Evolutionary conservation across 2,113 vertebrate species (phyloP).

Genomic region (Setophaga kirtlandii): DNA sequence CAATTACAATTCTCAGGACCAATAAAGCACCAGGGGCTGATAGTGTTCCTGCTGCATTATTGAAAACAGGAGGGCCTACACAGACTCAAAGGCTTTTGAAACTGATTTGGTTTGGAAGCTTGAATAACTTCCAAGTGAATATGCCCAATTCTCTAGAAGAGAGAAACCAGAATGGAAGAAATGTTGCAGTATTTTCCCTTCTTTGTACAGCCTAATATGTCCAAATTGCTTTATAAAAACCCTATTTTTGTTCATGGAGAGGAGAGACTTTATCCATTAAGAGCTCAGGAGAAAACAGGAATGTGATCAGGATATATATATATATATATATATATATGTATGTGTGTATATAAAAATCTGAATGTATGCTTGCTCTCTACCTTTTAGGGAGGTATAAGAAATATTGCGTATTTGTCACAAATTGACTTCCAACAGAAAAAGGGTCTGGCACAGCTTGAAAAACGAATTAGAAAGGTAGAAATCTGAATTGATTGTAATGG

Average conservation of each 20-base stretch:
- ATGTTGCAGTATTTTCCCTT: not conserved
- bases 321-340: too few relatives aligned
- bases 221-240: not conserved
- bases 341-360: not conserved
- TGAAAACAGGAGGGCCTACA: slow-evolving; percentile 51
- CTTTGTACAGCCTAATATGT: not conserved
- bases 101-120: slow-evolving; percentile 48
- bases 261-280: not conserved
- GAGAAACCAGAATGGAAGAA: slow-evolving; percentile 39
- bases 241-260: not conserved
- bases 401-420: not conserved
- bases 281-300: not conserved
- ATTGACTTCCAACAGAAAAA: not conserved
- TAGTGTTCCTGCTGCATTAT: slow-evolving; percentile 54
- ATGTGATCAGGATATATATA: not conserved
- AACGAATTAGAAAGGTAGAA: not conserved
- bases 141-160: not conserved
- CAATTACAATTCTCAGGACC: slow-evolving; percentile 50
- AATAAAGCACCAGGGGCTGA: slow-evolving; percentile 55
- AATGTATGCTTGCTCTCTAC: not conserved
- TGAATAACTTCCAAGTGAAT: slow-evolving; percentile 8
- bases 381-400: not conserved
- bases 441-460: not conserved
- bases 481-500: not conserved
- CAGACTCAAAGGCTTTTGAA: not conserved